Evolutionary conservation across 1,140 invertebrate genomes (phyloP), one percentile per base, ranked within the genome.

Genomic region (Atta colombica): DNA sequence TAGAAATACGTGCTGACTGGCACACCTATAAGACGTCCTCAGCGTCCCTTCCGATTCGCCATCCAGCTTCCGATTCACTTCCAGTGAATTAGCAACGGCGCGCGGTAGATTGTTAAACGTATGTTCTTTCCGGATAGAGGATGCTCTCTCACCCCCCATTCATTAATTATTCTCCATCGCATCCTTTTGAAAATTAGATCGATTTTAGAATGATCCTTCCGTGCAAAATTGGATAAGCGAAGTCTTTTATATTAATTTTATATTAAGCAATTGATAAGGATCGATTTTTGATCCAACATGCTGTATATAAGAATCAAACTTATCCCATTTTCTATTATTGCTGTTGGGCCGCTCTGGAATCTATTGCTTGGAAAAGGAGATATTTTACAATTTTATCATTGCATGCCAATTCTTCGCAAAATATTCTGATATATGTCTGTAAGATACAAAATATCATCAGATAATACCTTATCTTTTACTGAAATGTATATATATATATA

Each of bases 161-260:
- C 93, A 91, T 94, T 93, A 93, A 94, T 94, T 94, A 94, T 93
- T 93, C 93, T 85, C 87, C 61, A 58, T 49, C 71, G 63, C 80
- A 89, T 77, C 86, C 71, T 90, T 69, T 39, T 53, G 28, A 55
- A 58, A 77, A 55, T 16, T 39, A 69, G 51, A 31, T 53, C n/a
- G 51, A 14, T 53, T 49, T 39, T 14, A 66, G 31, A 72, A n/a
- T 58, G 28, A 88, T 87, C 61, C 55, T 55, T 77, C 45, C 35
- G 25, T 25, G 18, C 16, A 14, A 77, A 66, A 31, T 31, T 71
- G 18, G 75, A 68, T 77, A 60, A 21, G 55, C 35, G n/a, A 89
- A 84, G 58, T 45, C 8, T 25, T 25, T 25, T 25, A 25, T 25
- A 25, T 25, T 25, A 25, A 25, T 25, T 25, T 25, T 25, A 25